Conservation (phyloP, 64 coral and sea anemone species). For the Pachyseris speciosa region DNA sequence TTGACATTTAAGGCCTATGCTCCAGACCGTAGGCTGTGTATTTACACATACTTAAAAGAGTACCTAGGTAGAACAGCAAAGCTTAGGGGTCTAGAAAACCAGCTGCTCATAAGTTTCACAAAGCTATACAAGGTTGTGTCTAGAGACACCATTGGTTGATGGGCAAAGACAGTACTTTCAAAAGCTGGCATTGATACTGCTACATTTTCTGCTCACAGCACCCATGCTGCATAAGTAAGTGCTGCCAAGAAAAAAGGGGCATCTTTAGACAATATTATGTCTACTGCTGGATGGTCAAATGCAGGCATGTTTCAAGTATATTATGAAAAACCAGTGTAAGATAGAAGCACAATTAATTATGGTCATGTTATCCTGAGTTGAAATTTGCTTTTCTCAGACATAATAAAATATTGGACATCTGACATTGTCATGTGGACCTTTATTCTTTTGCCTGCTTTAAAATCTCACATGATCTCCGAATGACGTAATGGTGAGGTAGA, state of each 20-base stretch:
- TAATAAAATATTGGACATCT: background rate
- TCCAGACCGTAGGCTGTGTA: conserved; percentile 10
- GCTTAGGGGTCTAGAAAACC: background rate
- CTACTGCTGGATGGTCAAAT: conserved; percentile 56
- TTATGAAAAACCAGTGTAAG: conserved; percentile 59
- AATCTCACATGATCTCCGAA: conserved; percentile 49
- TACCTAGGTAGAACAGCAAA: background rate
- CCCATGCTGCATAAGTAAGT: background rate
- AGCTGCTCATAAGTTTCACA: conserved; percentile 11
- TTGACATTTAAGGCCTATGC: conserved; percentile 31
- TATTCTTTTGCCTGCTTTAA: conserved; percentile 25
- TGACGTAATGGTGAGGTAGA: conserved; percentile 12
- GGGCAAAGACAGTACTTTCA: background rate
- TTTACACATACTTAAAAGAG: conserved; percentile 36
- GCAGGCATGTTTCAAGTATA: conserved; percentile 38
- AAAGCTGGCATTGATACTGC: conserved; percentile 4
- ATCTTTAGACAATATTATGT: conserved; percentile 48
- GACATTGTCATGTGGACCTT: background rate
- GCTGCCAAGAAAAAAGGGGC: conserved; percentile 10
- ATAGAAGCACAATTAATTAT: background rate
- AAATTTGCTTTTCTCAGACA: background rate
- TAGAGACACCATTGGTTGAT: conserved; percentile 29
- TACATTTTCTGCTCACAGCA: background rate
- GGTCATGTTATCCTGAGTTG: background rate
- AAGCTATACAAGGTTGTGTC: conserved; percentile 40